Evolutionary conservation across 2,888 invertebrate genomes (phyloP), one percentile per base, ranked within the genome.

Genomic region (Sinopyrophorus schimmeli): DNA sequence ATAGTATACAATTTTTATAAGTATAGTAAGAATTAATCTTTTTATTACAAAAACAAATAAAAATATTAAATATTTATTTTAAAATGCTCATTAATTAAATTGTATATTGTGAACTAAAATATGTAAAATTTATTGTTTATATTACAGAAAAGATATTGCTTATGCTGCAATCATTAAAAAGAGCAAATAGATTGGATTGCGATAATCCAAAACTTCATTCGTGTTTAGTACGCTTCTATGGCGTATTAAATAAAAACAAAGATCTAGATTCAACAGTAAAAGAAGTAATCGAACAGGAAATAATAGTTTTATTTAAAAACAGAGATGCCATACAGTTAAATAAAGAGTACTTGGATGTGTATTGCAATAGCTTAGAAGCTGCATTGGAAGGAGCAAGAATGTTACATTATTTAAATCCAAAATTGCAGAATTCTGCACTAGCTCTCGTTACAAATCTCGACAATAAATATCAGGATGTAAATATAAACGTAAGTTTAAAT

Each of bases 81-180:
- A n/a, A n/a, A n/a, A n/a, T n/a, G n/a, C n/a, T n/a, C n/a, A n/a
- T n/a, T n/a, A n/a, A n/a, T n/a, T n/a, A n/a, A n/a, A n/a, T n/a
- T n/a, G n/a, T n/a, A n/a, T n/a, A n/a, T n/a, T n/a, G n/a, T n/a
- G n/a, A n/a, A n/a, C n/a, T n/a, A n/a, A n/a, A n/a, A n/a, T n/a
- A n/a, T n/a, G n/a, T n/a, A n/a, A n/a, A n/a, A n/a, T n/a, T n/a
- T n/a, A n/a, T n/a, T n/a, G n/a, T n/a, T n/a, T n/a, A n/a, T n/a
- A 34, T 76, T 76, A 2, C 78, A 91, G 91, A 84, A 65, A 93
- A 92, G 76, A 83, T 92, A 37, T 79, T 98, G 50, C 78, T 97
- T 62, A 97, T 98, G 96, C 80, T 98, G 65, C 95, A 96, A 76
- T 93, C 95, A 62, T 82, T 98, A 70, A 95, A 92, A 71, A 84